A percentile compares a stretch with the other conserved stretches of the same genome.
These are phyloP conservation scores for Nothoprocta perdicaria DNA, from an alignment of 2,113 vertebrate species.

Conservation along the genomic window DNA sequence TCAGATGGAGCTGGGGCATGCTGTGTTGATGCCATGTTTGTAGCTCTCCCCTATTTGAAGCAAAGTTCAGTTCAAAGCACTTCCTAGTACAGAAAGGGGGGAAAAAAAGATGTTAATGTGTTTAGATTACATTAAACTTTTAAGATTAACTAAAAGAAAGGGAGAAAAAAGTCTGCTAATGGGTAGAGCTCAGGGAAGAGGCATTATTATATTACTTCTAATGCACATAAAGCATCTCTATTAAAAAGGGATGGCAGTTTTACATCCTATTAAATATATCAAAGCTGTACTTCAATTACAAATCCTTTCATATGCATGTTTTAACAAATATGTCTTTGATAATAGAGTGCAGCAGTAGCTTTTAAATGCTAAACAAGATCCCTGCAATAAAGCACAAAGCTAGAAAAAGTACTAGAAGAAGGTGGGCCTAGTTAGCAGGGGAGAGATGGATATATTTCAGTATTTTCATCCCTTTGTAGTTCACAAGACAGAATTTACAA, in stretches of 20 bases:
- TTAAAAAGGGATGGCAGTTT: slow-evolving; percentile 79
- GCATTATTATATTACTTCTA: slow-evolving; percentile 80
- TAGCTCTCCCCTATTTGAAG: slow-evolving; percentile 25
- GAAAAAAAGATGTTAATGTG: slow-evolving; percentile 69
- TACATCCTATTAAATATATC: slow-evolving; percentile 82
- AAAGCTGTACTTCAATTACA: slow-evolving; percentile 81
- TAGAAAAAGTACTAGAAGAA: slow-evolving; percentile 4
- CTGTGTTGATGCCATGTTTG: not conserved
- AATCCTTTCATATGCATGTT: slow-evolving; percentile 78
- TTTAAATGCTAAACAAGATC: slow-evolving; percentile 69
- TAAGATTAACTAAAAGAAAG: slow-evolving; percentile 79
- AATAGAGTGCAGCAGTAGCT: slow-evolving; percentile 71
- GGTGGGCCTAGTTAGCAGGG: slow-evolving; percentile 3
- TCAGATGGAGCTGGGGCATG: not conserved
- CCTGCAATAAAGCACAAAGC: slow-evolving; percentile 3
- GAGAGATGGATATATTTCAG: slow-evolving; percentile 8
- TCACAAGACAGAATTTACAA: slow-evolving; percentile 15
- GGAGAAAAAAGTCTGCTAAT: slow-evolving; percentile 65
- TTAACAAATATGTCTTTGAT: slow-evolving; percentile 81
- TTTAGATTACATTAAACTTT: slow-evolving; percentile 79
- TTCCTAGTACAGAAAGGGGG: slow-evolving; percentile 23
- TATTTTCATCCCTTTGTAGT: slow-evolving; percentile 15
- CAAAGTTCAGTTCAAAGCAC: slow-evolving; percentile 64
- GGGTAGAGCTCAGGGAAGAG: slow-evolving; percentile 69
- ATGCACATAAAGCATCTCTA: slow-evolving; percentile 79